A percentile compares a stretch with the other conserved stretches of the same genome.
Evolutionary conservation across 2,113 vertebrate species (phyloP).

Genomic region (Bettongia penicillata): DNA sequence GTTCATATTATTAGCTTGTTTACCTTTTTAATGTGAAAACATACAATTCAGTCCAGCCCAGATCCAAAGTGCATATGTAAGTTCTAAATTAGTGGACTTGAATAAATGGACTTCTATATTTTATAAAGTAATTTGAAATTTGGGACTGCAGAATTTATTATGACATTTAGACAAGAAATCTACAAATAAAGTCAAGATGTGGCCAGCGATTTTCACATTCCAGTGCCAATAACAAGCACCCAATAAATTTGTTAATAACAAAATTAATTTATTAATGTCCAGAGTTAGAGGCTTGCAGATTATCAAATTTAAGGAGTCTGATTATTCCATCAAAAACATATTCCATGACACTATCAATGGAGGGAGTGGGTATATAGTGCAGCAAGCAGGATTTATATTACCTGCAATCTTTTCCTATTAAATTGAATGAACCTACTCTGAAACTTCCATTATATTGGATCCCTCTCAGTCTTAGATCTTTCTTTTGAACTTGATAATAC

Average conservation of each 20-base stretch:
- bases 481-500: neutral
- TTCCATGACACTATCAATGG: neutral
- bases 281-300: neutral
- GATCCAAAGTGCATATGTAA: neutral
- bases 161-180: neutral
- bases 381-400: neutral
- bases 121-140: neutral
- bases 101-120: neutral
- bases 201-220: neutral
- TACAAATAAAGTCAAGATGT: neutral
- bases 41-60: neutral
- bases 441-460: neutral
- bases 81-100: neutral
- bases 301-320: neutral
- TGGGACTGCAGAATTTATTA: neutral
- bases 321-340: neutral
- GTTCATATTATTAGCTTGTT: neutral
- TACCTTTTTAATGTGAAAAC: neutral
- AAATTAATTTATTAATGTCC: neutral
- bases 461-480: neutral
- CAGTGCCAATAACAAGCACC: neutral
- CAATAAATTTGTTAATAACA: neutral
- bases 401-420: neutral
- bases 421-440: neutral
- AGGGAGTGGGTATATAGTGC: neutral